A percentile compares a stretch with the other conserved stretches of the same genome.
phyloP scores from a whole-genome alignment of 2,113 vertebrate species.

The Bubo scandiacus region DNA sequence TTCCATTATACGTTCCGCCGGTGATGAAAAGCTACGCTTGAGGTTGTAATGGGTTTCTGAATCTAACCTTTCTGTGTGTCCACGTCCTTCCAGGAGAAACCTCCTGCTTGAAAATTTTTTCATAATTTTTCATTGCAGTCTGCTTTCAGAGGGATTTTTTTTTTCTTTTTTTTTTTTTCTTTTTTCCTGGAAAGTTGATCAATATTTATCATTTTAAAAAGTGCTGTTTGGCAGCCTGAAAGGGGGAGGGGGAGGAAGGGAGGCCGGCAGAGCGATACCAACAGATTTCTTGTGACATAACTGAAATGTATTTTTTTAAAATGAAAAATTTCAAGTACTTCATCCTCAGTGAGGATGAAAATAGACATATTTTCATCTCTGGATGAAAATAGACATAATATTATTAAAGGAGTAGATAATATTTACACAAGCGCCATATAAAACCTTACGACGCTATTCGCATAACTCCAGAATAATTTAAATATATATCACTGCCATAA shows the following conservation, averaged over 20 bases:
- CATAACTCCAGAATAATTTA: constrained; percentile 17
- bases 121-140: neutral
- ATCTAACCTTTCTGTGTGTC: neutral
- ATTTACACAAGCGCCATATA: neutral
- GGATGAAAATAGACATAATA: constrained; percentile 20
- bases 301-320: neutral
- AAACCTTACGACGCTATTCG: neutral
- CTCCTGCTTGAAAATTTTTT: neutral
- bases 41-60: neutral
- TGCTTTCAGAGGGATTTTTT: neutral
- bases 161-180: neutral
- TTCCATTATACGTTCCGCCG: neutral
- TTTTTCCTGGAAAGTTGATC: neutral
- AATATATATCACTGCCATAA: neutral
- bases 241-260: neutral
- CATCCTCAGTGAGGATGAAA: neutral
- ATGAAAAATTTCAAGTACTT: neutral
- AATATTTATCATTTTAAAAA: constrained; percentile 40
- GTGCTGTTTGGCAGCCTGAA: neutral
- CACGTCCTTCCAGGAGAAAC: neutral
- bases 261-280: neutral
- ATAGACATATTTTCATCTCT: neutral
- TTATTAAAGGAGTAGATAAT: constrained; percentile 32
- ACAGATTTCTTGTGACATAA: neutral
- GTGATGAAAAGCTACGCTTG: neutral